Conservation (phyloP, 2,888 invertebrate genomes). For the Cryptus viduatorius region DNA sequence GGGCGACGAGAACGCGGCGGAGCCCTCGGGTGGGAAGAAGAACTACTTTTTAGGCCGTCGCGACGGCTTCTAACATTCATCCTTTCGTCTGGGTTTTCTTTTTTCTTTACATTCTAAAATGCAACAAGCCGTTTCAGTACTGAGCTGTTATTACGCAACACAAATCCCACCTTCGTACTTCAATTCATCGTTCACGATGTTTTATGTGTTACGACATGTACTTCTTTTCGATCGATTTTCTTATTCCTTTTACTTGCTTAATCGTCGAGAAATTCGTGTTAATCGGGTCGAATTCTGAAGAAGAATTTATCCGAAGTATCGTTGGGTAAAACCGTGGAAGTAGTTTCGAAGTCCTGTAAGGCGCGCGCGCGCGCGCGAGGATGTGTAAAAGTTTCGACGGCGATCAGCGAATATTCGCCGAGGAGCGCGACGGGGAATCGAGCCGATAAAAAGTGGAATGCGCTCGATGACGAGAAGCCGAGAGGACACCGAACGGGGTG, state of each 20-base stretch:
- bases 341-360: constrained; percentile 9
- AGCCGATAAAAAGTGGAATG: constrained; percentile 79
- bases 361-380: background rate
- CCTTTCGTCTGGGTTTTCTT: constrained; percentile 2
- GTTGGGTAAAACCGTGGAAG: constrained; percentile 8
- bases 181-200: background rate
- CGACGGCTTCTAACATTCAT: constrained; percentile 47
- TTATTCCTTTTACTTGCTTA: background rate
- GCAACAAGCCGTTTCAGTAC: background rate
- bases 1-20: constrained; percentile 55
- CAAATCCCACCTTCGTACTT: background rate
- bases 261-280: background rate
- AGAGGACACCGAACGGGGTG: constrained; percentile 70
- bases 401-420: constrained; percentile 58
- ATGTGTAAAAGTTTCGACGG: constrained; percentile 34
- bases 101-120: background rate
- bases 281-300: background rate
- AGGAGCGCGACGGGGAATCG: constrained; percentile 40
- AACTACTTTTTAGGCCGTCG: constrained; percentile 61
- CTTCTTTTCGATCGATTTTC: background rate
- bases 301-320: constrained; percentile 20
- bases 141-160: background rate
- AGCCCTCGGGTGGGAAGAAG: constrained; percentile 58
- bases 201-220: background rate
- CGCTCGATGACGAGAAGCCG: constrained; percentile 69